Base-by-base conservation (phyloP, 2,888 invertebrate genomes). In the Geophilus truncorum region DNA sequence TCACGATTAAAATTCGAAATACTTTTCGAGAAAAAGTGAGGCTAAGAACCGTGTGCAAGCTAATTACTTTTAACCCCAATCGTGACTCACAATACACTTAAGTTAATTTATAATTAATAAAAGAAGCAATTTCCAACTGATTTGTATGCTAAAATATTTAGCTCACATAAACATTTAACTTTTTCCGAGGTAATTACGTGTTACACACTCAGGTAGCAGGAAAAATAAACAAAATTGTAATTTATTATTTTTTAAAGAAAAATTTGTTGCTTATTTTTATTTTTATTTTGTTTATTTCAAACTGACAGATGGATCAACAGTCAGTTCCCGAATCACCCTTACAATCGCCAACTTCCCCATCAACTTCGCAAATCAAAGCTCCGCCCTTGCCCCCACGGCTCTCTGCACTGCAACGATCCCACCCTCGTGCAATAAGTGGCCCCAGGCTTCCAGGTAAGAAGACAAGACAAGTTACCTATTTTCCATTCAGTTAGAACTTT, bases 381-480 rank as follows among this genome's bases (percentile, higher is more conserved):
- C 57, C 57, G 57, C 57, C 57, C 57, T 62, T 62, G 18, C 57
- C 57, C 57, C 57, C 57, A 62, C 57, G 57, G 57, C 57, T 62
- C 57, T 62, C 57, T 62, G 57, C 57, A 62, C 57, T 62, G 57
- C 57, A 62, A 62, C 57, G 57, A 62, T 62, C 21, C 57, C 57
- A 62, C 57, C 57, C 57, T 62, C 57, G 0, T 23, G 57, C 21
- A 62, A 18, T 18, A 18, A 62, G 57, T 62, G 57, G 57, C 57
- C 57, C 21, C 4, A 62, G 57, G 57, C 57, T 23, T 62, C 57
- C 57, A 62, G 57, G 57, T 62, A 62, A 62, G 57, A 21, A 62
- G 57, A 62, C 57, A 23, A 7, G 3, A n/a, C 57, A 57, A 23
- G 57, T 62, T 62, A 62, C 57, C 57, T 62, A 62, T 62, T 62